Evolutionary conservation across 2,888 invertebrate species (phyloP), one percentile per base, ranked within the genome.

Genomic region (Margaritifera margaritifera): DNA sequence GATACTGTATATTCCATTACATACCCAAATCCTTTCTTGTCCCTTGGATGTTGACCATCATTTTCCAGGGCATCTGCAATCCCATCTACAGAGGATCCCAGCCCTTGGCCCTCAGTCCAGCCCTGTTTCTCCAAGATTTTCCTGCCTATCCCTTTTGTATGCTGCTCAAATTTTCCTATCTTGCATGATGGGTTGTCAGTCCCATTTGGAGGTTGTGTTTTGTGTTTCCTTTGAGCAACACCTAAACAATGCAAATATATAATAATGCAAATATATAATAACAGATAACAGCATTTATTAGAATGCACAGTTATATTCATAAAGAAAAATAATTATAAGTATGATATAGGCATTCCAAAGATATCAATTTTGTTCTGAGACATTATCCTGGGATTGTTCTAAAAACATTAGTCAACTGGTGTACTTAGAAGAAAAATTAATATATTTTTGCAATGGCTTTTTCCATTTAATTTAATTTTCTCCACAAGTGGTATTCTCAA

Each of bases 41-140:
- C 83, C 27, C 64, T 77, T 15, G 87, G 83, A 27, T 76, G 66
- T 67, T 90, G 88, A 2, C 89, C 89, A 52, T 89, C 88, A 69
- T 81, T 86, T 25, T 85, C 84, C 22, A 90, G 74, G 31, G 86
- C 84, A 65, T 88, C 83, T 42, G 83, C 68, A 64, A 89, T 88
- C 50, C 91, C 91, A 53, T 79, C 77, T 6, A 81, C 71, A 54
- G 83, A 78, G 55, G 80, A 84, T 2, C 92, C 92, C 22, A 92
- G 84, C 15, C 92, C 91, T 63, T 85, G 74, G 4, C 92, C 92
- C 42, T 91, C 91, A 60, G 80, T 86, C 92, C 92, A 92, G 5
- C 92, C 92, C 64, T 89, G 89, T 31, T 86, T 84, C 79, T 90
- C 89, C 85, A 92, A 72, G 42, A 91, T 79, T 69, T 86, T 89